phyloP scores from a whole-genome alignment of 2,113 vertebrate species.

The Peromyscus leucopus region DNA sequence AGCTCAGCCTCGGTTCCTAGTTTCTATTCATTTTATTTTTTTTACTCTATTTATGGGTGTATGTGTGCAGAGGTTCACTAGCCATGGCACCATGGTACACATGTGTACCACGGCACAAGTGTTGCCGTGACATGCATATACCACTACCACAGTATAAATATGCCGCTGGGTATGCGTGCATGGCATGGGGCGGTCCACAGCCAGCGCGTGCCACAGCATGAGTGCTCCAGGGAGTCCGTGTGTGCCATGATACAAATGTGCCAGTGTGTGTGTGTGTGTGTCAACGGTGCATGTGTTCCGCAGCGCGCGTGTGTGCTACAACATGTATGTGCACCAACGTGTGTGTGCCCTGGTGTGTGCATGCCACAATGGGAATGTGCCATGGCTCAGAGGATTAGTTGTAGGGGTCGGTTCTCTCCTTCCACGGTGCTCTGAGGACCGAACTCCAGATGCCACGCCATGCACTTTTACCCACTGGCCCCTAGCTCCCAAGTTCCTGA shows the following conservation, averaged over 20 bases:
- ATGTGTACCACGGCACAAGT: not conserved
- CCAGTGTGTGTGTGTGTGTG: not conserved
- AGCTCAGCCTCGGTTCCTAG: not conserved
- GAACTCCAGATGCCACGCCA: not conserved
- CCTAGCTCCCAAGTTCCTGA: not conserved
- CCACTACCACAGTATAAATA: no score
- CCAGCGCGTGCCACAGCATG: not conserved
- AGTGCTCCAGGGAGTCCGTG: not conserved
- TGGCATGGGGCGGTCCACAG: not conserved
- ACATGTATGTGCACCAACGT: not conserved
- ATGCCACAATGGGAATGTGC: not conserved
- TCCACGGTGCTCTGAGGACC: no score
- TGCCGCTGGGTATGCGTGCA: not conserved
- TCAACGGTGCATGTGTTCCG: no score
- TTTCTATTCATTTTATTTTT: not conserved
- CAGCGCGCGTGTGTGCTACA: not conserved
- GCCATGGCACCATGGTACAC: not conserved
- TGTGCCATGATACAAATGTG: not conserved
- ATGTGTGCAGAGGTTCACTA: not conserved
- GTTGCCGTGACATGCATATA: not conserved
- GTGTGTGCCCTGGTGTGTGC: not conserved
- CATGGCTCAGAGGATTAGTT: not conserved
- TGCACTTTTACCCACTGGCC: not conserved
- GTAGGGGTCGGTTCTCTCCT: not conserved
- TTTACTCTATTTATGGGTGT: not conserved